Evolutionary conservation across 2,888 invertebrate species (phyloP), one percentile per base, ranked within the genome.

Genomic region (Schizaphis graminum): DNA sequence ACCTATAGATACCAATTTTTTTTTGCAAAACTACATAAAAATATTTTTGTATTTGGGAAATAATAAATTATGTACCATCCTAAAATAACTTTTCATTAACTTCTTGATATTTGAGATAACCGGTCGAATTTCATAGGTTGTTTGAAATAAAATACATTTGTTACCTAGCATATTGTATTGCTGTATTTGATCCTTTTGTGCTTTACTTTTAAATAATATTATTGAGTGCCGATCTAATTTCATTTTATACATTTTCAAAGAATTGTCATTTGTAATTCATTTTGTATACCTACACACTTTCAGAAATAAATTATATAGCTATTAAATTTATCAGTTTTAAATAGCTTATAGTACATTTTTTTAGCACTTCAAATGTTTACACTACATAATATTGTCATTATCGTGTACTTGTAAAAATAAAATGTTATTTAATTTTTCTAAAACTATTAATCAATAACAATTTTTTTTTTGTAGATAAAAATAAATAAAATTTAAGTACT

Each of bases 61-160:
- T 49, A 41, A 13, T 88, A 56, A 67, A 90, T 3, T 90, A 67
- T n/a, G 2, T 67, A n/a, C 2, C n/a, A 3, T n/a, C 10, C 35
- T 61, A 47, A n/a, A 90, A 90, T 7, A 77, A 49, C 35, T 49
- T 49, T 57, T 91, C 49, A 49, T 90, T 49, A 67, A 89, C 26
- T 57, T 89, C 5, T 26, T 47, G 8, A 84, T 53, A 41, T 53
- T 91, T 28, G 35, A 84, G 41, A 49, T 26, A 49, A 49, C 1
- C 11, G 90, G 11, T 90, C 90, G 11, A 47, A 53, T 77, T 91
- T 91, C 53, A 41, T 10, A 21, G 53, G 13, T 3, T 16, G 84
- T 91, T 91, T 84, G 91, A 84, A 84, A 91, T 77, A 16, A 77
- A 44, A 91, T 84, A 91, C 21, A 24, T 41, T 16, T 56, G 26